Base-by-base conservation (phyloP, 2,888 invertebrate species). In the Plutella xylostella region DNA sequence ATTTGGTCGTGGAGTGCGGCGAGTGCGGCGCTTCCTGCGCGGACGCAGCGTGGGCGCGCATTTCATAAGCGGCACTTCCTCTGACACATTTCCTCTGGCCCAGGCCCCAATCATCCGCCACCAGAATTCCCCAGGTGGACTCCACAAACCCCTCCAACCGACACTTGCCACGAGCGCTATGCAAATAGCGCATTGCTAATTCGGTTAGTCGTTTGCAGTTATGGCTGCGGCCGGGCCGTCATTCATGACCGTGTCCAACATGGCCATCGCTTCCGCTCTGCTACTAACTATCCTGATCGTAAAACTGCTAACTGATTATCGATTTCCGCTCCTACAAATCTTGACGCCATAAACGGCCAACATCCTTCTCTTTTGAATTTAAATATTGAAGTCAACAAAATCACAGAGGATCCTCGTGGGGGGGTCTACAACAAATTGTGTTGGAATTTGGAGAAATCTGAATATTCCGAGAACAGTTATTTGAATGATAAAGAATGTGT, bases 1-100 rank as follows among this genome's bases (percentile, higher is more conserved):
- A 9, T 25, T 25, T 9, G 9, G 25, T 25, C 25, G 25, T 9
- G 25, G 25, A 25, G 25, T 25, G 25, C 25, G 25, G 61, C 62
- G 70, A 15, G 22, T 34, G 47, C 67, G 72, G 69, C 71, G 71
- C 71, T 76, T 78, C 78, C 76, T 74, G 62, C 60, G 59, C 62
- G 53, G 35, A 33, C 34, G 51, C 52, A 47, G 67, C 67, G 79
- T 76, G 72, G 77, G 79, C 65, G 68, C 65, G 55, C 55, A 56
- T 74, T 72, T 77, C 72, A 72, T 72, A 73, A 76, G 64, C 41
- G 45, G 17, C 67, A 61, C 64, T 79, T 82, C 78, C 79, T 79
- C 67, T 63, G 62, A 51, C 59, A 56, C 59, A 56, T 69, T 73
- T 72, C 75, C 73, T 72, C 70, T 65, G n/a, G 18, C 21, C 7